phyloP scores from a whole-genome alignment of 2,797 vertebrate genomes.

The Kryptopterus vitreolus region DNA sequence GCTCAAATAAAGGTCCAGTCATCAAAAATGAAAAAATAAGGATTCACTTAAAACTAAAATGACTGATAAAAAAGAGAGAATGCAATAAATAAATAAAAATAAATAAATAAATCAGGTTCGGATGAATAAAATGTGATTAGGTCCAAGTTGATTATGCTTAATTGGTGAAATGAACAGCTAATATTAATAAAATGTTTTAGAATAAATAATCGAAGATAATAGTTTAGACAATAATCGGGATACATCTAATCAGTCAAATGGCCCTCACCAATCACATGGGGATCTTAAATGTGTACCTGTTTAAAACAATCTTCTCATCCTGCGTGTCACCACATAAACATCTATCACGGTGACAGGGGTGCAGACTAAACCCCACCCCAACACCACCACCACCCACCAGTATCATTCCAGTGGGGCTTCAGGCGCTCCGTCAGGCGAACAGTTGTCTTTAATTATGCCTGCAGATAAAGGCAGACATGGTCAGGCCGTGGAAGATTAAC shows the following conservation, averaged over 20 bases:
- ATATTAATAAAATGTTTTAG: constrained; percentile 63
- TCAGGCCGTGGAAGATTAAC: constrained; percentile 80
- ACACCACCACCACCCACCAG: no score
- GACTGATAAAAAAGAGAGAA: no score
- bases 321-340: constrained; percentile 64
- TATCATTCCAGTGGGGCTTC: constrained; percentile 77
- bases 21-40: no score
- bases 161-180: constrained; percentile 64
- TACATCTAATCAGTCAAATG: constrained; percentile 62
- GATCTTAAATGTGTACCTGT: constrained; percentile 72
- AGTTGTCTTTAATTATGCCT: constrained; percentile 83
- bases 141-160: constrained; percentile 67
- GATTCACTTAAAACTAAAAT: no score
- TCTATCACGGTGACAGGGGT: constrained; percentile 77
- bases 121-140: no score
- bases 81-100: no score
- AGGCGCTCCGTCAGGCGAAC: constrained; percentile 74
- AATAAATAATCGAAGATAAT: no score
- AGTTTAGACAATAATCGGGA: constrained; percentile 58
- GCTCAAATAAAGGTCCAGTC: no score
- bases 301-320: constrained; percentile 73
- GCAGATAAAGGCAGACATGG: constrained; percentile 80
- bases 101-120: no score
- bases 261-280: constrained; percentile 45
- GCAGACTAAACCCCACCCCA: constrained; percentile 66